Base-by-base conservation (phyloP, 2,797 vertebrate species). In the Chiloscyllium punctatum region DNA sequence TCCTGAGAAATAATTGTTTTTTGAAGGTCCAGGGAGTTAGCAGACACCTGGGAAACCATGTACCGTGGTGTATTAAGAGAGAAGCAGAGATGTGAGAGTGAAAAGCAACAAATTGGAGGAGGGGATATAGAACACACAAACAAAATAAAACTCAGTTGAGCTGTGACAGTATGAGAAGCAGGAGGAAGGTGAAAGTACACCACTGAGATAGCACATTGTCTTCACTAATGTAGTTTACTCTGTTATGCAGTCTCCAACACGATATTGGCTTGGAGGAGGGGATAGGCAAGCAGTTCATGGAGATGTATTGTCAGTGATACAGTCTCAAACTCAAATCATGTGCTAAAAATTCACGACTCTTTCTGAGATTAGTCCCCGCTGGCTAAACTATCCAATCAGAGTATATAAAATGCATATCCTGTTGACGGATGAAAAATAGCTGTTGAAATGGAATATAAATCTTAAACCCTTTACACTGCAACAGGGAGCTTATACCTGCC, bases 401-500 rank as follows among this genome's bases (percentile, higher is more conserved):
- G n/a, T 66, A 92, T 84, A 48, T 84, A 42, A 92, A 69, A 69
- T 92, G 90, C 66, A 69, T 69, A 92, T 94, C 15, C 69, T 30
- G 42, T 53, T 74, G 42, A 71, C 42, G 9, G 66, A 94, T 71
- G 69, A 72, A 94, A 71, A 74, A 74, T 94, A 94, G 62, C 42
- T 30, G 11, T 53, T 94, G 94, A 53, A 74, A 92, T 21, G 42
- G 90, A 92, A 69, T 68, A 92, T 68, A 69, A 92, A 92, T 92
- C 88, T 68, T 37, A 21, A 21, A 91, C 57, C 33, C 90, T 30
- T 25, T 92, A 92, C n/a, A 42, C 21, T 30, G 69, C 6, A 69
- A 68, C n/a, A 92, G 62, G 90, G 62, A 94, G 27, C 94, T 72
- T 23, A 13, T 16, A 23, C 62, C 42, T 72, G 23, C 69, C 27